Conservation (phyloP, 2,113 vertebrate genomes). For the Octodon degus region DNA sequence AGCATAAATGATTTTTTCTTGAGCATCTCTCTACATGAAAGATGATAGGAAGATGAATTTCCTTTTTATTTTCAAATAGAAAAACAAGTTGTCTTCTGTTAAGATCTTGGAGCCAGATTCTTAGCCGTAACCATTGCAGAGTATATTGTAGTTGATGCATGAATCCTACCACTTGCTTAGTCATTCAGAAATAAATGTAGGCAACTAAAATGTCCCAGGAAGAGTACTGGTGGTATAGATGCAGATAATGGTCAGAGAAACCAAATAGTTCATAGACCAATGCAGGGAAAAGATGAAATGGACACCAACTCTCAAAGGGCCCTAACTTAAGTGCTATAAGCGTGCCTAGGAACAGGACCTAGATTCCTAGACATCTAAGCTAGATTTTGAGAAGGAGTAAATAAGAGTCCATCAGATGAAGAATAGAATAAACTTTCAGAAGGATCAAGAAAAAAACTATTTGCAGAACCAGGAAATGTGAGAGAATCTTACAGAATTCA, state of each 20-base stretch:
- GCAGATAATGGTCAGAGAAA: not conserved
- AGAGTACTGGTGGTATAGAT: not conserved
- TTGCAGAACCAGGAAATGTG: not conserved
- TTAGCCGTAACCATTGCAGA: not conserved
- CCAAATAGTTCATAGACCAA: not conserved
- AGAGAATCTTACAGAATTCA: not conserved
- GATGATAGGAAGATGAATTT: not conserved
- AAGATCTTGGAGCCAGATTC: not conserved
- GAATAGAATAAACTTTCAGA: not conserved
- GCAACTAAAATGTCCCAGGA: not conserved
- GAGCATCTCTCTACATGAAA: not conserved
- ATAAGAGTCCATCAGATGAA: not conserved
- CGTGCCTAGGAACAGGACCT: too few relatives aligned
- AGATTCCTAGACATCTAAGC: not conserved
- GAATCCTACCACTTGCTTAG: not conserved
- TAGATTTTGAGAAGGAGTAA: not conserved
- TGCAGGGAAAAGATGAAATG: not conserved
- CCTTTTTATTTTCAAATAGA: constrained; percentile 27
- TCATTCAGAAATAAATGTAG: not conserved
- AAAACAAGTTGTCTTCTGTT: not conserved
- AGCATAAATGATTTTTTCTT: not conserved
- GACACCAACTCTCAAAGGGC: not conserved
- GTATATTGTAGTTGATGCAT: not conserved
- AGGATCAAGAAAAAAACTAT: not conserved
- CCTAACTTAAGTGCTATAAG: not conserved